These are phyloP conservation scores for Macropus fuliginosus DNA, from an alignment of 2,797 vertebrate species.

Conservation along the genomic window DNA sequence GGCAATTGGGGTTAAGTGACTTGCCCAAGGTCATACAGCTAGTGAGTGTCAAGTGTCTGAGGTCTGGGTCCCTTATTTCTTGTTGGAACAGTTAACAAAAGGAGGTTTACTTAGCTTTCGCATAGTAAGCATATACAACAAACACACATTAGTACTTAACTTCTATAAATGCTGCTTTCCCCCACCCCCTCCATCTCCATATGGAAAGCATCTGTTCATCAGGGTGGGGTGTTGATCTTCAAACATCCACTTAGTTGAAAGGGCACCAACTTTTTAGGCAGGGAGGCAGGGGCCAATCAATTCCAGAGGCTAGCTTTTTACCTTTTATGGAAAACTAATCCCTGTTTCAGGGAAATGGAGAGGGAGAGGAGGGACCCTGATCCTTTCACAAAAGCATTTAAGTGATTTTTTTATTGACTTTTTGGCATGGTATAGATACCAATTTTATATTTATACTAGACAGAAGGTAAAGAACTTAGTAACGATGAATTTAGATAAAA, in stretches of 20 bases:
- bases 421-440: neutral
- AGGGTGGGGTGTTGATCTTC: neutral
- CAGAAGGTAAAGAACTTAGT: slow-evolving; percentile 11
- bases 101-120: neutral
- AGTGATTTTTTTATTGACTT: neutral
- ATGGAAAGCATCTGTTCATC: neutral
- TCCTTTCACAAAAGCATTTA: neutral
- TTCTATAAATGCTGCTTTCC: neutral
- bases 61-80: no score
- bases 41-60: no score
- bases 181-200: neutral
- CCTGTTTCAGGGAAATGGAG: neutral
- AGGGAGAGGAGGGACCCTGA: neutral
- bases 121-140: neutral
- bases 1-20: no score
- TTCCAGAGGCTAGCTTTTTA: neutral
- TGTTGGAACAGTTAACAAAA: neutral
- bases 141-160: neutral
- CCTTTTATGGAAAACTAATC: neutral
- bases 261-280: neutral
- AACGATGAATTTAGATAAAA: slow-evolving; percentile 23
- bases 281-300: neutral
- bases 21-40: no score
- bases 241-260: neutral
- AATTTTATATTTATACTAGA: neutral